phyloP scores from a whole-genome alignment of 2,113 vertebrate species.

The Rhea americana region DNA sequence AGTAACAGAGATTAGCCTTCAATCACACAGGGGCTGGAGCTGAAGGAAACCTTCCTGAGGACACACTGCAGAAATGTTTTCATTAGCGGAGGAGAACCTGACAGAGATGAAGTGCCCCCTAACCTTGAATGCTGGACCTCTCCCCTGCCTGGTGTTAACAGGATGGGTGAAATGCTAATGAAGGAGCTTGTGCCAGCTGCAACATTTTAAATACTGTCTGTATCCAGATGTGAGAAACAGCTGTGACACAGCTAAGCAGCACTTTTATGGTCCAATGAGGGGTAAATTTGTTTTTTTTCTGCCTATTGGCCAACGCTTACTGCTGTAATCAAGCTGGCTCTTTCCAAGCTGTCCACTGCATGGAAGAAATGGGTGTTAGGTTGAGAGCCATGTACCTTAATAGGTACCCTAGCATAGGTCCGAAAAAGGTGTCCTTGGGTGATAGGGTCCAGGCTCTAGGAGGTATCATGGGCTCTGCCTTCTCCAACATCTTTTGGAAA shows the following conservation, averaged over 20 bases:
- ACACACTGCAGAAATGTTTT: conserved; percentile 55
- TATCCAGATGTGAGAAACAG: conserved; percentile 51
- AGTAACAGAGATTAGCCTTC: conserved; percentile 60
- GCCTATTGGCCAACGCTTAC: accelerated
- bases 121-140: not conserved
- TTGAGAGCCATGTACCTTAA: not conserved
- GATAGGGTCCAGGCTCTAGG: not conserved
- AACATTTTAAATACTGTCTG: not conserved
- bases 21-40: conserved; percentile 1
- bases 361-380: not conserved
- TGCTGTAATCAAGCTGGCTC: not conserved
- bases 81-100: conserved; percentile 45
- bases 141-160: not conserved
- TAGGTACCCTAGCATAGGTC: not conserved
- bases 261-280: not conserved
- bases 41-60: conserved; percentile 34
- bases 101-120: conserved; percentile 46
- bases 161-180: not conserved
- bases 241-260: not conserved
- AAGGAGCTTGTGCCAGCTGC: conserved; percentile 19
- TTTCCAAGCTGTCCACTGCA: accelerated
- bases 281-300: not conserved
- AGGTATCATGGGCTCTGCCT: not conserved
- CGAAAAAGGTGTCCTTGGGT: not conserved
- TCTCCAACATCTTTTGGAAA: accelerated